These are phyloP conservation scores for Muntiacus muntjak DNA, from an alignment of 2,113 vertebrate species.

Conservation along the genomic window DNA sequence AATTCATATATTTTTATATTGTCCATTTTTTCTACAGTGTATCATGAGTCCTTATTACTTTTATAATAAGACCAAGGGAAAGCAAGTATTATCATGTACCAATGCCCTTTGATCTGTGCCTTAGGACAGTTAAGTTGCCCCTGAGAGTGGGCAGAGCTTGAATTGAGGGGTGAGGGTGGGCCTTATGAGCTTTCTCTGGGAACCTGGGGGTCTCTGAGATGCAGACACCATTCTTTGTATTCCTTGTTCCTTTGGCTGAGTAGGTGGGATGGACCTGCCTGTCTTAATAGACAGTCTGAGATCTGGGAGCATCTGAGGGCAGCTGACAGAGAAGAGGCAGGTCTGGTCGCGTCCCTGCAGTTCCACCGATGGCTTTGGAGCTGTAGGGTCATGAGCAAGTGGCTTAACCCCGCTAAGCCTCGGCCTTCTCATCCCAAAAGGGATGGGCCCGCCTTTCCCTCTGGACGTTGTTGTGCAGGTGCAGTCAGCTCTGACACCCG, in stretches of 20 bases:
- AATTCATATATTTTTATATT: background rate
- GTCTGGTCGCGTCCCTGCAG: background rate
- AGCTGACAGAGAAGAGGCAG: background rate
- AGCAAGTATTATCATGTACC: accelerated
- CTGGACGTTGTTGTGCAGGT: accelerated
- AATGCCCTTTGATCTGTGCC: background rate
- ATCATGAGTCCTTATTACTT: background rate
- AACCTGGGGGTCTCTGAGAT: background rate
- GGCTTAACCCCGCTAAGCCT: accelerated
- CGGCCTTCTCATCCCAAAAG: background rate
- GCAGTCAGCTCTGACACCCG: accelerated
- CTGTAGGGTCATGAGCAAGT: background rate
- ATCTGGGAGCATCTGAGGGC: background rate
- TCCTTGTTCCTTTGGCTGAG: background rate
- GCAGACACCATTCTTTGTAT: background rate
- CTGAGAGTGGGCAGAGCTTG: background rate
- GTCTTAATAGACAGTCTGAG: background rate
- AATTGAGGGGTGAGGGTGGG: background rate
- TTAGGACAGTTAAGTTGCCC: accelerated
- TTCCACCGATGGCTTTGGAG: background rate
- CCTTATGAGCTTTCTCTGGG: background rate
- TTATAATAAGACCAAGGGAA: background rate
- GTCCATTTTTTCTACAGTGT: background rate
- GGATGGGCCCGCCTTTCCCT: background rate
- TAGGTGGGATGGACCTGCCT: background rate